phyloP scores from a whole-genome alignment of 2,113 vertebrate species.

The Pollimyrus isidori region DNA sequence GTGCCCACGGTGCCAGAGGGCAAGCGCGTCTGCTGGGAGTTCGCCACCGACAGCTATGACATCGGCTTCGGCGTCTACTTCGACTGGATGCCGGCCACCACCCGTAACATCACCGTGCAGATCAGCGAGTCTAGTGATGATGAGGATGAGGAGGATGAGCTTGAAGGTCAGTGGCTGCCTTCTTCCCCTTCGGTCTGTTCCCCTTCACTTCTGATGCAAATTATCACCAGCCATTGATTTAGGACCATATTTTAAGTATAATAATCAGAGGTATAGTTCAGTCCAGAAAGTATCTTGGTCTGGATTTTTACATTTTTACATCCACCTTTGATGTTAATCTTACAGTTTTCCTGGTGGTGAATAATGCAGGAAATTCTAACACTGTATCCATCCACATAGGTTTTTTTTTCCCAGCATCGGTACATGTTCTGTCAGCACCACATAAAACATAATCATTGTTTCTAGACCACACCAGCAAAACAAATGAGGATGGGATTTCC shows the following conservation, averaged over 20 bases:
- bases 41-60: slow-evolving; percentile 90
- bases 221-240: neutral
- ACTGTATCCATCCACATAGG: neutral
- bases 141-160: slow-evolving; percentile 89
- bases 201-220: neutral
- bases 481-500: neutral
- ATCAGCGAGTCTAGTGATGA: slow-evolving; percentile 97
- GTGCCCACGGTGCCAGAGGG: slow-evolving; percentile 89
- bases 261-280: neutral
- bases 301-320: neutral
- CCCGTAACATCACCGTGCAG: slow-evolving; percentile 87
- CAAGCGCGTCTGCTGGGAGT: slow-evolving; percentile 93
- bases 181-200: neutral
- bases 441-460: neutral
- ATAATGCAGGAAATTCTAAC: neutral
- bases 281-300: neutral
- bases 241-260: neutral
- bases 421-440: neutral
- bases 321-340: neutral
- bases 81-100: slow-evolving; percentile 88
- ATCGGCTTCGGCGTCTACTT: slow-evolving; percentile 97
- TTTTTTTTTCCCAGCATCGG: neutral
- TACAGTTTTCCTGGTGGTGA: neutral
- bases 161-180: slow-evolving; percentile 66
- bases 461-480: neutral